Percentiles rank a stretch among this genome's conserved stretches.
Evolutionary conservation across 2,113 vertebrate genomes (phyloP).

Genomic region (Sphyrna mokarran): DNA sequence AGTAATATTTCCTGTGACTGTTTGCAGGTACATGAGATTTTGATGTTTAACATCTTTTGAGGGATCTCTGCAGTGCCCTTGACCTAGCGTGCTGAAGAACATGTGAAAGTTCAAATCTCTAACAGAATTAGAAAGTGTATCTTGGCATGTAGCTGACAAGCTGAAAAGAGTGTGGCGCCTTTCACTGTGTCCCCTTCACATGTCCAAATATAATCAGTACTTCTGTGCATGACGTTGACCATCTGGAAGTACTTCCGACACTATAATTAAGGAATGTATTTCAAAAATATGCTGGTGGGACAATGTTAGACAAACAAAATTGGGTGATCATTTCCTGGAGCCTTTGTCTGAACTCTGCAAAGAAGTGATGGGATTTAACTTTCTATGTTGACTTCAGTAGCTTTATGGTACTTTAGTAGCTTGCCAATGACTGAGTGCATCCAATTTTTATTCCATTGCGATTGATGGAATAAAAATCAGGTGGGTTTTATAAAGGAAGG

Average conservation of each 20-base stretch:
- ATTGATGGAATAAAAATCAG: not conserved
- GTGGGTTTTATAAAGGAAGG: not conserved
- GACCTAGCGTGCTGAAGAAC: not conserved
- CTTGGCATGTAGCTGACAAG: not conserved
- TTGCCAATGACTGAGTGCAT: not conserved
- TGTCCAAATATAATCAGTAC: conserved; percentile 11
- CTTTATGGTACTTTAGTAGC: not conserved
- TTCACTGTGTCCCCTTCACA: not conserved
- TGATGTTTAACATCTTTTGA: conserved; percentile 8
- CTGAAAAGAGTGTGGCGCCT: not conserved
- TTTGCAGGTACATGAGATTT: conserved; percentile 28
- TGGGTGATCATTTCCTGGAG: not conserved
- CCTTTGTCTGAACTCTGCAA: not conserved
- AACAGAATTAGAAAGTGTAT: not conserved
- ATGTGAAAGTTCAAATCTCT: conserved; percentile 8
- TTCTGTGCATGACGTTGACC: not conserved
- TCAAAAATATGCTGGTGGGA: not conserved
- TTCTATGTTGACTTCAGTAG: not conserved
- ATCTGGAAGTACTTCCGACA: not conserved
- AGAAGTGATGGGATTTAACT: not conserved
- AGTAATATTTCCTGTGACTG: not conserved
- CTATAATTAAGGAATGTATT: not conserved
- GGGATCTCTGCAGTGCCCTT: not conserved
- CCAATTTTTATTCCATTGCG: not conserved
- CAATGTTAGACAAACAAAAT: not conserved